A percentile compares a stretch with the other conserved stretches of the same genome.
Evolutionary conservation across 1,140 invertebrate species (phyloP).

Genomic region (Andrena cerasifolii): DNA sequence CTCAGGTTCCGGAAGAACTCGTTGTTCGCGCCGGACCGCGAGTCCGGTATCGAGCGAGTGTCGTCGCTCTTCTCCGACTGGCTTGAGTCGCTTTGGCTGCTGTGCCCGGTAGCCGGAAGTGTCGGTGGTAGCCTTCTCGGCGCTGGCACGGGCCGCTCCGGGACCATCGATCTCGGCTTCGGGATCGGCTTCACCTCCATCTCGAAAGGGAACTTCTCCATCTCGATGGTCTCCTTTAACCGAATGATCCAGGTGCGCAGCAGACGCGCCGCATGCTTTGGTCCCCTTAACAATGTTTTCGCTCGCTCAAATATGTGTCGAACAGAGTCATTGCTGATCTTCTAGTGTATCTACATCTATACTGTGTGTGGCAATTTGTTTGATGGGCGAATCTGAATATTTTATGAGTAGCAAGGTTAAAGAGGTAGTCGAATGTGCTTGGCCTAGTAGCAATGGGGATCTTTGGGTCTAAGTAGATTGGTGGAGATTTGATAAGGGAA

Average conservation of each 20-base stretch:
- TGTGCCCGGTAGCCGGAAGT: constrained; percentile 38
- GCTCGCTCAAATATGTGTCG: neutral
- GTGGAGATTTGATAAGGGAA: no score
- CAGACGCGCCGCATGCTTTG: constrained; percentile 35
- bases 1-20: constrained; percentile 77
- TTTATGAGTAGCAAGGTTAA: no score
- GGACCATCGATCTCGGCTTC: constrained; percentile 75
- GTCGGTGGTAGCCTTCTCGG: constrained; percentile 63
- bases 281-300: constrained; percentile 15
- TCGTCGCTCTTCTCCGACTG: constrained; percentile 75
- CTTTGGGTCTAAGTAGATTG: no score
- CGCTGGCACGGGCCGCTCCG: constrained; percentile 72
- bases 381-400: no score
- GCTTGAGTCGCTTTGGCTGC: constrained; percentile 73
- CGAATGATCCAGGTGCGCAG: constrained; percentile 41
- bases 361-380: no score
- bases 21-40: constrained; percentile 43
- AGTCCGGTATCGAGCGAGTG: constrained; percentile 52
- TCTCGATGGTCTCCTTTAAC: constrained; percentile 23
- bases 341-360: no score
- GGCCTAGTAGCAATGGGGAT: no score
- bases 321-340: no score
- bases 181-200: constrained; percentile 79
- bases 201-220: constrained; percentile 21
- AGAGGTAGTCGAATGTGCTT: no score